Evolutionary conservation across 2,888 invertebrate species (phyloP), one percentile per base, ranked within the genome.

Genomic region (Xylophagus ater): DNA sequence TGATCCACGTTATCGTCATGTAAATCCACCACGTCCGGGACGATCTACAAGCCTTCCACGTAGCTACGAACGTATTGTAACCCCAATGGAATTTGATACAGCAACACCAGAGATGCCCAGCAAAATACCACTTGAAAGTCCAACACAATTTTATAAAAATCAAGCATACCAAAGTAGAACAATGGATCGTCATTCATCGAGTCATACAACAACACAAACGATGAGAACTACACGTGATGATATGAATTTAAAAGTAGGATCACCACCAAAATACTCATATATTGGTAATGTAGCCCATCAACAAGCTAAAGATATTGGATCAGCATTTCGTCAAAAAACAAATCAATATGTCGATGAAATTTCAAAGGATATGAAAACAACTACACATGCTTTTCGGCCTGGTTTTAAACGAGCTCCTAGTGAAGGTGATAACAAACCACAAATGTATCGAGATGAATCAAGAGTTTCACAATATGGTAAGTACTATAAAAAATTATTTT

Each of bases 391-490:
- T 20, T 50, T 53, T 34, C 52, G 65, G 53, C 61, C 52, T 47
- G 66, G 54, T 56, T 70, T 56, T 53, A 64, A 48, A 38, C 55
- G 52, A 17, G 62, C 61, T 3, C 59, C 61, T 47, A 60, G 63
- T 43, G 65, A 66, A 42, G 64, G 63, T 36, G 73, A 59, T 38
- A 57, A 56, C 29, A 47, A 70, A 48, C 76, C 78, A n/a, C 78
- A 79, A 54, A 75, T 76, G 10, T 81, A 78, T 56, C 67, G 78
- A 45, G 79, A 81, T 56, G 79, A 81, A 52, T 70, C 74, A n/a
- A 70, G 79, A 52, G 69, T 76, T 28, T 72, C 78, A 30, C 76
- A 79, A 65, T 77, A 77, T 57, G 81, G 81, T 81, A 69, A 75
- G 72, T 66, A 19, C 17, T 13, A 14, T 3, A 26, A 10, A 7